Conservation (phyloP, 2,888 invertebrate genomes). For the Epinotia ramella region DNA sequence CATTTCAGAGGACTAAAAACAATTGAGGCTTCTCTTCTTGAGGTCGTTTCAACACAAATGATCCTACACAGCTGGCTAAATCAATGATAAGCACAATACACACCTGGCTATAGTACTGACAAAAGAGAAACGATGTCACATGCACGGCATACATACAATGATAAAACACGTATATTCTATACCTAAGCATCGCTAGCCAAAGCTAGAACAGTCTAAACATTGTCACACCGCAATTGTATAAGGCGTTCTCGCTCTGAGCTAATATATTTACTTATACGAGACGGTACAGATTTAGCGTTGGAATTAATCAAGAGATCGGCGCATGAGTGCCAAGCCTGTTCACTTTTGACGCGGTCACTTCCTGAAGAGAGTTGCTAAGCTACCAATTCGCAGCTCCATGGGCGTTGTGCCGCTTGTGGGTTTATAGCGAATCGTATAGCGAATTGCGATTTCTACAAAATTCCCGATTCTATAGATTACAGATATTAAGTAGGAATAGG, state of each 20-base stretch:
- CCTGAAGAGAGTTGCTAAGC: slow-evolving; percentile 34
- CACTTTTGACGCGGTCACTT: slow-evolving; percentile 62
- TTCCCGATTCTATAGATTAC: too few species aligned
- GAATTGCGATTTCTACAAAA: too few species aligned
- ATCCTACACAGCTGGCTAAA: not conserved
- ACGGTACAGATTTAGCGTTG: slow-evolving; percentile 58
- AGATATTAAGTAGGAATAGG: too few species aligned
- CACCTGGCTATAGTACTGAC: slow-evolving; percentile 17
- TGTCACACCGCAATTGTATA: not conserved
- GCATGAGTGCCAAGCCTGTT: slow-evolving; percentile 66
- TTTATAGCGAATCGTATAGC: not conserved
- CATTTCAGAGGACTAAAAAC: too few species aligned
- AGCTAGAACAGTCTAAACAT: not conserved
- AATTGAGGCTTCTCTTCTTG: not conserved
- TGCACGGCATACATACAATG: slow-evolving; percentile 24
- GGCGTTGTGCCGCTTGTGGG: not conserved
- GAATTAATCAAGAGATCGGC: slow-evolving; percentile 63
- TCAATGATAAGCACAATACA: slow-evolving; percentile 14
- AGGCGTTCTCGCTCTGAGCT: not conserved
- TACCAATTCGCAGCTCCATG: not conserved
- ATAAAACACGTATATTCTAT: slow-evolving; percentile 33
- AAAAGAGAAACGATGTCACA: slow-evolving; percentile 35
- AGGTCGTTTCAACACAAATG: not conserved
- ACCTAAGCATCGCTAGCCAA: too few species aligned
- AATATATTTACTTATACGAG: slow-evolving; percentile 52